Conservation (phyloP, 2,888 invertebrate genomes). For the Cepaea hortensis region DNA sequence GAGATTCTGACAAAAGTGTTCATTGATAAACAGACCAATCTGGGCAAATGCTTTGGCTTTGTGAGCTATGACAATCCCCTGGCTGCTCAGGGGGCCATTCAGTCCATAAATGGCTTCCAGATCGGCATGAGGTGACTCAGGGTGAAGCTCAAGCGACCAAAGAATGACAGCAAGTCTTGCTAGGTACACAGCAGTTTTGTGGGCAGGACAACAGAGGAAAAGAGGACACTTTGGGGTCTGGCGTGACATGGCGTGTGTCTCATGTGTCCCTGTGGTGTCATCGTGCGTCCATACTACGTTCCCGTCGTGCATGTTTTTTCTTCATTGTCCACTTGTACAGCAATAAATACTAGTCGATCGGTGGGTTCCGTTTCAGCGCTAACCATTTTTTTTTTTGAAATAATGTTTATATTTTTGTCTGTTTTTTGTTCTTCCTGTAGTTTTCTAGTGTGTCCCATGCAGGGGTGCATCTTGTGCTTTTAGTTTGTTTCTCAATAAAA, state of each 20-base stretch:
- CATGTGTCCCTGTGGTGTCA: constrained; percentile 56
- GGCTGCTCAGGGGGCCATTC: too few relatives aligned
- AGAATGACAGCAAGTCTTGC: too few relatives aligned
- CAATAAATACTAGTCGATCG: constrained; percentile 47
- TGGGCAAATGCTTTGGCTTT: too few relatives aligned
- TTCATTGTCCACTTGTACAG: constrained; percentile 49
- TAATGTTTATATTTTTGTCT: constrained; percentile 34
- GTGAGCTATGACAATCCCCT: too few relatives aligned
- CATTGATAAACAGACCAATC: too few relatives aligned
- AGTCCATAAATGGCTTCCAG: too few relatives aligned
- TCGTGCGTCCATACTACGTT: constrained; percentile 55
- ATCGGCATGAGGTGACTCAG: too few relatives aligned
- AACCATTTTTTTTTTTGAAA: not conserved
- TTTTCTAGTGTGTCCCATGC: constrained; percentile 42
- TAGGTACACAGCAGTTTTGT: too few relatives aligned
- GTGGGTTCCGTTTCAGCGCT: constrained; percentile 36
- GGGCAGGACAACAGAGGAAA: constrained; percentile 1
- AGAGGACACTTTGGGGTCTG: constrained; percentile 57
- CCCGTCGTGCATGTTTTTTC: constrained; percentile 47
- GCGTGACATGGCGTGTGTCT: too few relatives aligned
- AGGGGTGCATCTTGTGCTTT: constrained; percentile 37
- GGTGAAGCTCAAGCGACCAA: too few relatives aligned
- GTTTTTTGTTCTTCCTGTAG: constrained; percentile 47
- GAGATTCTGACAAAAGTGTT: too few relatives aligned
- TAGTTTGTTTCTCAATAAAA: constrained; percentile 25